Evolutionary conservation across 2,888 invertebrate genomes (phyloP).

Genomic region (Scaptodrosophila latifasciaeformis): DNA sequence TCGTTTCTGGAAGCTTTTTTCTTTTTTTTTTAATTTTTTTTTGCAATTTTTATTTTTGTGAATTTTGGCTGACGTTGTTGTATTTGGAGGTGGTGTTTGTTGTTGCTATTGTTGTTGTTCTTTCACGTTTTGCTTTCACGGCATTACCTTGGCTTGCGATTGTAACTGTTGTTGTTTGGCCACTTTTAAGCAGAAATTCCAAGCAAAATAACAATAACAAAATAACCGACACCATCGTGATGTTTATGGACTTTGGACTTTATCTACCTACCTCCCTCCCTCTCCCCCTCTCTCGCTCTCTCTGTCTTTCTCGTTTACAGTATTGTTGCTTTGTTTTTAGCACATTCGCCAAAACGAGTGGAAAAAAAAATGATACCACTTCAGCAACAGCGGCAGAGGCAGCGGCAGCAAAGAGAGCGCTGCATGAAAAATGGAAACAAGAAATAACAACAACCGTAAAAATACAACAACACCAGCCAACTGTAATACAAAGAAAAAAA

Average conservation of each 20-base stretch:
- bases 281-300: not conserved
- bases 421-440: slow-evolving; percentile 44
- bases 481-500: slow-evolving; percentile 22
- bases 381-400: slow-evolving; percentile 32
- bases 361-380: slow-evolving; percentile 31
- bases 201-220: not conserved
- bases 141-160: slow-evolving; percentile 39
- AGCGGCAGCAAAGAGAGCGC: slow-evolving; percentile 7
- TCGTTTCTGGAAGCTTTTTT: no score
- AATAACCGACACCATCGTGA: not conserved
- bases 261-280: not conserved
- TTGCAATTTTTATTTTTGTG: slow-evolving; percentile 25
- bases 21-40: slow-evolving; percentile 22
- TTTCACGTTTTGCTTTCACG: slow-evolving; percentile 46
- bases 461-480: slow-evolving; percentile 10
- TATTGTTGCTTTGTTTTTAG: slow-evolving; percentile 29
- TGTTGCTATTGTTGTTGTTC: slow-evolving; percentile 9
- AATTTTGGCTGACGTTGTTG: slow-evolving; percentile 24
- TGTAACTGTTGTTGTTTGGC: slow-evolving; percentile 14
- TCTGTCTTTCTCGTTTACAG: not conserved
- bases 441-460: slow-evolving; percentile 44
- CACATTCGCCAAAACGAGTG: slow-evolving; percentile 58
- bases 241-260: no score
- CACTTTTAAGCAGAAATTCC: not conserved
- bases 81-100: no score